Evolutionary conservation across 64 coral and sea anemone species (phyloP), one percentile per base, ranked within the genome.

Genomic region (Dendrophyllia cribrosa): DNA sequence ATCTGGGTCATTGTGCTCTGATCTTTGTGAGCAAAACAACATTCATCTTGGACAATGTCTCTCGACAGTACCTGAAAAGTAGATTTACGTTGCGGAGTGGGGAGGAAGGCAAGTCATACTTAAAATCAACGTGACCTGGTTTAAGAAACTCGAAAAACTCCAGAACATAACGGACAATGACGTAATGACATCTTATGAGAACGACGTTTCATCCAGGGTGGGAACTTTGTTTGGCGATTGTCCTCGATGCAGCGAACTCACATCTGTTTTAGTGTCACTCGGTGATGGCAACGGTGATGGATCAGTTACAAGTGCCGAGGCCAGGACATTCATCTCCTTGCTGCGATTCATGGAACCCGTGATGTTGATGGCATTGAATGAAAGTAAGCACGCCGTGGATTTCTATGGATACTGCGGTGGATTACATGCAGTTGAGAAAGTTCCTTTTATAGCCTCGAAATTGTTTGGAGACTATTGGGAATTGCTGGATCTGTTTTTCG

Each of bases 371-470:
- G 59, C 90, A 5, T 53, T 94, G 6, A 98, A 98, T 88, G 93
- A 86, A 9, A 95, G 93, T 34, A 95, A 88, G 46, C 89, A 95
- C 70, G 70, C 93, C 0, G 72, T 88, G 8, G 58, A 98, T 52
- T 85, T 98, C 45, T 95, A 89, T 89, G 96, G 96, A 0, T 98
- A 98, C 43, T 98, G 96, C 34, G 96, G 93, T 17, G 72, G 55
- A 16, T 21, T 98, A 51, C 95, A 98, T 77, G 85, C 48, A 51
- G 83, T 98, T 21, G 96, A 98, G 64, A 92, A 71, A 70, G 52
- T 98, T 3, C 72, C 96, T 13, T 16, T 89, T 15, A 82, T 79
- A 5, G 89, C 93, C 11, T 89, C 94, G 10, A 79, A 52, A 0
- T n/a, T 98, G 52, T 98, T 92, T 70, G 85, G 78, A 5, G 45